Percentiles rank a stretch among this genome's conserved stretches.
Conservation (phyloP, 2,113 vertebrate species). For the Macroglossus sobrinus region DNA sequence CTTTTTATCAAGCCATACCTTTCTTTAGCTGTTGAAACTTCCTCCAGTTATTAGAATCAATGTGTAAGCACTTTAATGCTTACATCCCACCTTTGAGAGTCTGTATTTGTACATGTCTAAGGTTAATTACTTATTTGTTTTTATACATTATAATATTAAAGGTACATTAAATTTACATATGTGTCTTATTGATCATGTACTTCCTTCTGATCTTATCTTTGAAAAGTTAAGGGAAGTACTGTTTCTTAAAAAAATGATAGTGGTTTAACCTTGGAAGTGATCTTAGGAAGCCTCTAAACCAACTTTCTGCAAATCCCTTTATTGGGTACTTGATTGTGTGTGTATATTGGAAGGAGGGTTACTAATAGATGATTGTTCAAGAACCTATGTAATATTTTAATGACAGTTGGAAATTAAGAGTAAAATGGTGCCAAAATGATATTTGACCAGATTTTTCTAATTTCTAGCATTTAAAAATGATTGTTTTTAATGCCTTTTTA, state of each 20-base stretch:
- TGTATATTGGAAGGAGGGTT: neutral
- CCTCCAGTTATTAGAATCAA: neutral
- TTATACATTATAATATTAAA: neutral
- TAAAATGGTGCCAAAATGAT: neutral
- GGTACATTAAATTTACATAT: neutral
- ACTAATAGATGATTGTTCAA: conserved; percentile 1
- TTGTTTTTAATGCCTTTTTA: neutral
- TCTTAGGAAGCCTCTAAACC: neutral
- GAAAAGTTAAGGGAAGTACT: neutral
- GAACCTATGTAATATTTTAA: conserved; percentile 25
- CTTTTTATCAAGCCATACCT: neutral
- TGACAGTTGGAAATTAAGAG: conserved; percentile 18
- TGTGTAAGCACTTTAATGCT: neutral
- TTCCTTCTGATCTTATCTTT: neutral
- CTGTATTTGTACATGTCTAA: neutral
- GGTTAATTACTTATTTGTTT: neutral
- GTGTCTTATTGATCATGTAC: neutral
- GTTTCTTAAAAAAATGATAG: neutral
- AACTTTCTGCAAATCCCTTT: neutral
- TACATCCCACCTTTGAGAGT: neutral
- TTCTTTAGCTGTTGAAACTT: conserved; percentile 21
- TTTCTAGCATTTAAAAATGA: conserved; percentile 24
- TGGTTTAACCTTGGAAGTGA: conserved; percentile 14
- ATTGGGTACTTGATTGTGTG: neutral
- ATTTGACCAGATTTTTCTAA: neutral